Conservation (phyloP, 2,888 invertebrate species). For the Erebia palarica region DNA sequence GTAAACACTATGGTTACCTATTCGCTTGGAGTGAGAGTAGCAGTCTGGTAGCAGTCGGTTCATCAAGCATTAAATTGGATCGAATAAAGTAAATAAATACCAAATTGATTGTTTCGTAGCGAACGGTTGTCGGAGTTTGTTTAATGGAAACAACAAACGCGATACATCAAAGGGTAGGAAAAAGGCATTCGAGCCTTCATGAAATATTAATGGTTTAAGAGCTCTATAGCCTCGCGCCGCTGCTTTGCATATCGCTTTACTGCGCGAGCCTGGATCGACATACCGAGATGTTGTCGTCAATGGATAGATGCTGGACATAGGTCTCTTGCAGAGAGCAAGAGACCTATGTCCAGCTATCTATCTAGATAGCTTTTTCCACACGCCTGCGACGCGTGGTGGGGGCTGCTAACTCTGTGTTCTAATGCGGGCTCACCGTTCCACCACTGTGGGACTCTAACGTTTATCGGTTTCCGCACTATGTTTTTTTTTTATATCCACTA, state of each 20-base stretch:
- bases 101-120: slow-evolving; percentile 5
- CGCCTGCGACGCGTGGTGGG: no score
- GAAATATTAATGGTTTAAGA: slow-evolving; percentile 33
- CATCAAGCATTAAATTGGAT: background rate
- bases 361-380: no score
- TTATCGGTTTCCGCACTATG: no score
- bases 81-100: slow-evolving; percentile 1
- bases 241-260: background rate
- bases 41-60: background rate
- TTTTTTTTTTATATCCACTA: no score
- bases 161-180: slow-evolving; percentile 37
- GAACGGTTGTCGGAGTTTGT: background rate
- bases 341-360: no score
- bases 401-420: no score
- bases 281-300: background rate
- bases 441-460: no score
- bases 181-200: slow-evolving; percentile 33
- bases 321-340: no score
- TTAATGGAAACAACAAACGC: slow-evolving; percentile 11
- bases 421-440: no score
- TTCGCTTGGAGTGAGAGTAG: no score
- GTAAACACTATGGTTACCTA: no score
- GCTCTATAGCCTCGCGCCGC: background rate
- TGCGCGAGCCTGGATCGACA: background rate
- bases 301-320: no score